phyloP scores from a whole-genome alignment of 2,888 invertebrate species.

The Perithous albicinctus region DNA sequence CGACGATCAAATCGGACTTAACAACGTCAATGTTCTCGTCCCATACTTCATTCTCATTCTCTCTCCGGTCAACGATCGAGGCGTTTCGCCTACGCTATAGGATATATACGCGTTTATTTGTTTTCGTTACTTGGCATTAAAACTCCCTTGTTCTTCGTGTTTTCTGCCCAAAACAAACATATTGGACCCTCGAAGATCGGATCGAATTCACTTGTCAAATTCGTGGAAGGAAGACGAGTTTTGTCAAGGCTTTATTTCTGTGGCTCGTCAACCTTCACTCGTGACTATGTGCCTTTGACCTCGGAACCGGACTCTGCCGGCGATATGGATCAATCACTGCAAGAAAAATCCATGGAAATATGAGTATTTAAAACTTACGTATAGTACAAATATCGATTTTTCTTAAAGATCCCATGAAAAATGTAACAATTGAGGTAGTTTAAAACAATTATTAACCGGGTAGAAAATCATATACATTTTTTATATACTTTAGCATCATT shows the following conservation, averaged over 20 bases:
- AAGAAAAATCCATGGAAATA: constrained; percentile 44
- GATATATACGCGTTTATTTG: neutral
- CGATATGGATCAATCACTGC: constrained; percentile 81
- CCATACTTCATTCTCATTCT: constrained; percentile 37
- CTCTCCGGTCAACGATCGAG: constrained; percentile 35
- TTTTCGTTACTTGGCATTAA: neutral
- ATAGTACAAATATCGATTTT: neutral
- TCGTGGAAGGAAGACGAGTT: constrained; percentile 42
- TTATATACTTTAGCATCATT: no score
- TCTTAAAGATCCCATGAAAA: neutral
- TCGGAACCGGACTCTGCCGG: constrained; percentile 78
- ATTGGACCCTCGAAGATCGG: constrained; percentile 36
- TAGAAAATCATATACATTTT: no score
- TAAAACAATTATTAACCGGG: no score
- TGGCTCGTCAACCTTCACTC: constrained; percentile 65
- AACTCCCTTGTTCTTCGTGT: constrained; percentile 17
- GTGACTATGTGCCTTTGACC: constrained; percentile 67
- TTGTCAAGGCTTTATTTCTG: constrained; percentile 59
- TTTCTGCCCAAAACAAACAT: constrained; percentile 5
- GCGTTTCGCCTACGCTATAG: constrained; percentile 6
- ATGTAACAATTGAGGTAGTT: no score
- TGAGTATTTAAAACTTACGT: neutral
- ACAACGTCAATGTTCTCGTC: constrained; percentile 39
- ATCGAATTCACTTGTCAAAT: constrained; percentile 40
- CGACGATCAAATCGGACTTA: constrained; percentile 32